Evolutionary conservation across 2,797 vertebrate genomes (phyloP).

Genomic region (Mico argentatus): DNA sequence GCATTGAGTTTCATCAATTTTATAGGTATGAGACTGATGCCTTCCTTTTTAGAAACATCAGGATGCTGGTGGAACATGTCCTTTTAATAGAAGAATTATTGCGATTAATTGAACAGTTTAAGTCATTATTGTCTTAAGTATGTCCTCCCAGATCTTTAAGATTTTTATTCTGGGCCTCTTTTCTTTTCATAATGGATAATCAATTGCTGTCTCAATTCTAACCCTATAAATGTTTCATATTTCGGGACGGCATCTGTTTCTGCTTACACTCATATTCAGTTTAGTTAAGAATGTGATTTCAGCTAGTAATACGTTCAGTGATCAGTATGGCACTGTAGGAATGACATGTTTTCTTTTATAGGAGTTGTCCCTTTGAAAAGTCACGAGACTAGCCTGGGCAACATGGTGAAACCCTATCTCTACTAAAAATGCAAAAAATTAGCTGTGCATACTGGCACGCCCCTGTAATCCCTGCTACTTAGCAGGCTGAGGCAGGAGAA

Average conservation of each 20-base stretch:
- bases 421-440: background rate
- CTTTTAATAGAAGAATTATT: constrained; percentile 51
- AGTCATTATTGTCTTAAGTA: constrained; percentile 16
- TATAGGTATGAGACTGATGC: background rate
- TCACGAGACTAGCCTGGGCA: background rate
- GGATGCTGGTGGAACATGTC: background rate
- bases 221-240: constrained; percentile 23
- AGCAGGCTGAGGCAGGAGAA: background rate
- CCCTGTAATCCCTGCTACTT: background rate
- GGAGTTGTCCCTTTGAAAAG: background rate
- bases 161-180: constrained; percentile 46
- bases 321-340: background rate
- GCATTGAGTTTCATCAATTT: background rate
- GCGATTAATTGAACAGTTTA: constrained; percentile 30
- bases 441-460: background rate
- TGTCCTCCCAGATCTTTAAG: background rate
- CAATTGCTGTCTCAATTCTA: background rate
- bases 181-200: constrained; percentile 42
- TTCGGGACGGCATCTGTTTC: background rate
- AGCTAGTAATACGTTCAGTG: constrained; percentile 55
- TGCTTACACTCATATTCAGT: background rate
- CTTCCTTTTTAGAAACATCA: constrained; percentile 44
- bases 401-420: background rate
- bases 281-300: constrained; percentile 70
- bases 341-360: constrained; percentile 16